A percentile compares a stretch with the other conserved stretches of the same genome.
phyloP scores from a whole-genome alignment of 2,113 vertebrate genomes.

The Odontophorus gujanensis region DNA sequence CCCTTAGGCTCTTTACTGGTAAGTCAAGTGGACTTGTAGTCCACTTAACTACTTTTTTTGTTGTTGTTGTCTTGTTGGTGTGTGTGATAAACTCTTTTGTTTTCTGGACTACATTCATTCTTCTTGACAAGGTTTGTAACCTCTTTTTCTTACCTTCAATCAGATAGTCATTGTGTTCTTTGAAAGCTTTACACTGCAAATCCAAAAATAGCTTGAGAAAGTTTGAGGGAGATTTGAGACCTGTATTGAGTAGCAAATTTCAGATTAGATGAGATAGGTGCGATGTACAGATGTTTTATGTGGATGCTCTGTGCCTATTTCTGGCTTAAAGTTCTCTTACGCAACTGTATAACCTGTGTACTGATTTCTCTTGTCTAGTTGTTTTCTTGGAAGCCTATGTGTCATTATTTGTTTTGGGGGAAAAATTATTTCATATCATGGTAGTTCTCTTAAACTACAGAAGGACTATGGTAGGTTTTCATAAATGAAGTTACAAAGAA shows the following conservation, averaged over 20 bases:
- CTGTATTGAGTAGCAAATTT: not conserved
- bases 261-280: not conserved
- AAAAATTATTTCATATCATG: not conserved
- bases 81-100: not conserved
- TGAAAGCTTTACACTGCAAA: conserved; percentile 4
- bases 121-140: not conserved
- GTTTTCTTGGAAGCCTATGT: not conserved
- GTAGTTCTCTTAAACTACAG: not conserved
- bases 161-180: not conserved
- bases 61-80: not conserved
- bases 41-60: not conserved
- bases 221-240: conserved; percentile 21
- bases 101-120: not conserved
- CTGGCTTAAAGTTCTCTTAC: not conserved
- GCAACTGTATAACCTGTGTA: not conserved
- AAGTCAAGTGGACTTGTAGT: too few species aligned
- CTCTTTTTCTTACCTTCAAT: not conserved
- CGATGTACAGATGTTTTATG: not conserved
- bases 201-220: conserved; percentile 34
- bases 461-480: not conserved
- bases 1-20: too few species aligned
- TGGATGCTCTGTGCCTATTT: conserved; percentile 13
- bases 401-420: not conserved
- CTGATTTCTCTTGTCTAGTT: conserved; percentile 6
- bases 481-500: not conserved